phyloP scores from a whole-genome alignment of 2,888 invertebrate species.

The Plagiodera versicolora region DNA sequence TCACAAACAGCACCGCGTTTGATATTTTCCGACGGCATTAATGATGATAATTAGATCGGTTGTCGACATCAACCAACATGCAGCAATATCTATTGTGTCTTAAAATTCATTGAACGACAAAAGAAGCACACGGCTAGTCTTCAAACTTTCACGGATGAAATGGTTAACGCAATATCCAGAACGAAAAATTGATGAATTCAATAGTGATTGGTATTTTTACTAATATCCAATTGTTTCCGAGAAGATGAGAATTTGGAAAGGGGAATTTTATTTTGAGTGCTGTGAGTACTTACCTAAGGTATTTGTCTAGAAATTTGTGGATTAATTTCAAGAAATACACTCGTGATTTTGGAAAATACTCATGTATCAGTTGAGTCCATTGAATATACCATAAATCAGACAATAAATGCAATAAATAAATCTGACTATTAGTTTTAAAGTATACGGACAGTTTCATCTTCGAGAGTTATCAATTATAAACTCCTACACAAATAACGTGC shows the following conservation, averaged over 20 bases:
- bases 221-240: too few species aligned
- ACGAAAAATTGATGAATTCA: too few species aligned
- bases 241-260: too few species aligned
- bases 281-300: too few species aligned
- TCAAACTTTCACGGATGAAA: too few species aligned
- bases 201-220: too few species aligned
- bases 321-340: too few species aligned
- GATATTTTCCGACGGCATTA: conserved; percentile 4
- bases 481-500: conserved; percentile 11
- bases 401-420: neutral
- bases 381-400: conserved; percentile 3
- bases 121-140: too few species aligned
- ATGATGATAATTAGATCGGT: conserved; percentile 24
- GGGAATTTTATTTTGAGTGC: too few species aligned
- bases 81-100: neutral
- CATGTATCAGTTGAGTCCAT: neutral
- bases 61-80: conserved; percentile 21
- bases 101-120: too few species aligned
- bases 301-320: too few species aligned
- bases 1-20: neutral
- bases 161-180: too few species aligned
- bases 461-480: conserved; percentile 8
- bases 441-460: neutral
- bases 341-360: neutral
- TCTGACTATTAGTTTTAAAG: conserved; percentile 3